phyloP scores from a whole-genome alignment of 2,888 invertebrate genomes.

The Meta bourneti region DNA sequence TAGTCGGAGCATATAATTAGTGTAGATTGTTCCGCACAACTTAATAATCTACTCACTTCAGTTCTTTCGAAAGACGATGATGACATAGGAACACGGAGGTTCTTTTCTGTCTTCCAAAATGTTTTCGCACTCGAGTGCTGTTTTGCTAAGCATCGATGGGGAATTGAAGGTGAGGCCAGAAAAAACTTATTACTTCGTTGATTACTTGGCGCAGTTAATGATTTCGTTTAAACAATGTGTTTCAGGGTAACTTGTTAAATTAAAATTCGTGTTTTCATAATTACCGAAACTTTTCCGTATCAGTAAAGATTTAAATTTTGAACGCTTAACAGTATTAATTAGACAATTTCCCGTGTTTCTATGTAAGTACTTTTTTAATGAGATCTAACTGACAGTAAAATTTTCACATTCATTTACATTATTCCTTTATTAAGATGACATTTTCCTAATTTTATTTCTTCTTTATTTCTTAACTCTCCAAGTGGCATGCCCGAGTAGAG shows the following conservation, averaged over 20 bases:
- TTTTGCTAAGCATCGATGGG: conserved; percentile 40
- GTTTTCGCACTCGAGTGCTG: not conserved
- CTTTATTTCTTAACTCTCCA: too few species aligned
- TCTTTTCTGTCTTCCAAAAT: conserved; percentile 32
- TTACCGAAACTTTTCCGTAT: conserved; percentile 40
- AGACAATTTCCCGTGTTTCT: conserved; percentile 11
- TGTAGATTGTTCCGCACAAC: too few species aligned
- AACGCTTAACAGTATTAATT: conserved; percentile 28
- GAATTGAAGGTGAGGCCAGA: conserved; percentile 7
- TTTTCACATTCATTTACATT: conserved; percentile 1
- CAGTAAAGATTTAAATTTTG: not conserved
- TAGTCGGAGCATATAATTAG: too few species aligned
- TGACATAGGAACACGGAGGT: not conserved
- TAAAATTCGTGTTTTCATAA: conserved; percentile 55
- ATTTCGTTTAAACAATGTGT: conserved; percentile 42
- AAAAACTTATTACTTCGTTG: conserved; percentile 11
- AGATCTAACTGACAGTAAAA: conserved; percentile 50
- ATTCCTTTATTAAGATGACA: too few species aligned
- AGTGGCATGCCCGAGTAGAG: too few species aligned
- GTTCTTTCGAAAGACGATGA: conserved; percentile 19
- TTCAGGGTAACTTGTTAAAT: conserved; percentile 51
- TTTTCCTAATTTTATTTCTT: too few species aligned
- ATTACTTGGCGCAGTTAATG: conserved; percentile 48
- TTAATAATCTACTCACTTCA: too few species aligned
- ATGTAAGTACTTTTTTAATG: conserved; percentile 29